Percentiles rank a stretch among this genome's conserved stretches.
phyloP scores from a whole-genome alignment of 2,113 vertebrate species.

The Grammomys surdaster region DNA sequence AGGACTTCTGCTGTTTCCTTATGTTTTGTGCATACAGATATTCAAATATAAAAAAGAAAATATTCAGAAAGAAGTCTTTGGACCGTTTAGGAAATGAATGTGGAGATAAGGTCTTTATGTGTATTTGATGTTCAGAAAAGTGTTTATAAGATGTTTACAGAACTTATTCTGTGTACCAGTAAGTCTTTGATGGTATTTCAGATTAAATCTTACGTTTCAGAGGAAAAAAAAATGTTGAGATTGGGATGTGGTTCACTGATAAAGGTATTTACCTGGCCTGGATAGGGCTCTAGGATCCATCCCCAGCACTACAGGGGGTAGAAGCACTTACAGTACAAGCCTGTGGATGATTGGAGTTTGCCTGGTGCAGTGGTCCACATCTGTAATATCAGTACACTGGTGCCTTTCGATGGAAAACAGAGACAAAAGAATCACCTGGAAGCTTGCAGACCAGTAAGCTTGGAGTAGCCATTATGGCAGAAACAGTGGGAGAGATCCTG shows the following conservation, averaged over 20 bases:
- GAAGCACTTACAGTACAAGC: background rate
- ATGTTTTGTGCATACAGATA: background rate
- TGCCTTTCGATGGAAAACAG: too few species aligned
- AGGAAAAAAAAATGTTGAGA: background rate
- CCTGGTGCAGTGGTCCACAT: background rate
- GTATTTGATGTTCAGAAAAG: conserved; percentile 4
- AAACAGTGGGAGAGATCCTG: background rate
- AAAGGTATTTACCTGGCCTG: background rate
- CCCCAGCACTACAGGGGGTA: background rate
- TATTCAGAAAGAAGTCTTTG: background rate
- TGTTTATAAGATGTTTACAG: background rate
- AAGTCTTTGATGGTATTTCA: background rate
- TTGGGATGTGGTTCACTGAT: background rate
- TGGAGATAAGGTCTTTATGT: background rate
- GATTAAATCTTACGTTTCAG: background rate
- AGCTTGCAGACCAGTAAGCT: background rate
- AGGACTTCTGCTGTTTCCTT: background rate
- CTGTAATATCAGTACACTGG: background rate
- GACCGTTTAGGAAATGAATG: background rate
- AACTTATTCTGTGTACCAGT: background rate
- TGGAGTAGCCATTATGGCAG: too few species aligned
- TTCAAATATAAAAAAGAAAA: background rate
- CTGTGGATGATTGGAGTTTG: background rate
- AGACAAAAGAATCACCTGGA: background rate
- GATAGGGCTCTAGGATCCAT: background rate